Base-by-base conservation (phyloP, 2,888 invertebrate species). In the Apotomis capreana region DNA sequence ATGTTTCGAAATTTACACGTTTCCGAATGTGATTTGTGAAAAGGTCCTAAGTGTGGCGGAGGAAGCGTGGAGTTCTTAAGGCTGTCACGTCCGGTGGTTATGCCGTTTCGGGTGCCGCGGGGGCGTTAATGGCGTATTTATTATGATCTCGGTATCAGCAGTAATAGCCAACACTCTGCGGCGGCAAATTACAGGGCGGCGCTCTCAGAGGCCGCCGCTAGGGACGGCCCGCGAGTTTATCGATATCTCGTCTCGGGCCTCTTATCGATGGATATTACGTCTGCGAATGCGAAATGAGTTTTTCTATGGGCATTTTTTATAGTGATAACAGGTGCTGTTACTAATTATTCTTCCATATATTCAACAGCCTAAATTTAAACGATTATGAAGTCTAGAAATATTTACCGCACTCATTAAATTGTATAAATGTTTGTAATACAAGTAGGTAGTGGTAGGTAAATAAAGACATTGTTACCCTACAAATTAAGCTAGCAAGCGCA, bases 121-220 rank as follows among this genome's bases (percentile, higher is more conserved):
- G 90, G 92, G 92, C 92, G 93, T 92, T 92, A 92, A 92, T 92
- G 90, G 93, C 87, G 91, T 92, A 92, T 92, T 92, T 93, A 93
- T 93, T 92, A 93, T 92, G 92, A 92, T 93, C 91, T 89, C 88
- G 90, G 91, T 91, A 92, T 92, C 92, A 90, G 89, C 88, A 83
- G 90, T 92, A 93, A 92, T 93, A 90, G 91, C 92, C 92, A 89
- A 91, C 92, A 93, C 92, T 93, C 89, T 90, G 90, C 87, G 91
- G 83, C 88, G 86, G 90, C 92, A 94, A 93, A 94, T 93, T 94
- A 94, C 92, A 94, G 93, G 93, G 94, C 93, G 93, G 92, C 89
- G 78, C 78, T 85, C 86, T 89, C 78, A 89, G 87, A 89, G 85
- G 80, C 81, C 83, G 86, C 83, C 84, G 87, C 86, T 87, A 89